phyloP scores from a whole-genome alignment of 2,113 vertebrate genomes.

The Neogale vison region DNA sequence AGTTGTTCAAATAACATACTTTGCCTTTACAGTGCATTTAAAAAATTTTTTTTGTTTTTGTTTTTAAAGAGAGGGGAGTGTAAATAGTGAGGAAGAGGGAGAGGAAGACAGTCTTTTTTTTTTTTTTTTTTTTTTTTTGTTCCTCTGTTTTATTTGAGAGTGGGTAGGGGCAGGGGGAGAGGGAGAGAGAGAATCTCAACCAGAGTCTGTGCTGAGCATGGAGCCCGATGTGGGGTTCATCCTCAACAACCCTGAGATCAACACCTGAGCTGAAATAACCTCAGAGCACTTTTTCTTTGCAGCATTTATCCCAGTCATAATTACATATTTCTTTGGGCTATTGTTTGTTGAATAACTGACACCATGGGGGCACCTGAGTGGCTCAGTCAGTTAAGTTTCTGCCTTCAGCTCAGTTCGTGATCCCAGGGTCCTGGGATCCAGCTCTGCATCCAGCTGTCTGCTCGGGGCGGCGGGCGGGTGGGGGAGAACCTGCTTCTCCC shows the following conservation, averaged over 20 bases:
- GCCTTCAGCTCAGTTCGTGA: no score
- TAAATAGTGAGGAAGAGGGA: background rate
- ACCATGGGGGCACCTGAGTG: no score
- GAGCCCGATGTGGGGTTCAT: rapidly evolving
- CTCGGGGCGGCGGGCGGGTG: no score
- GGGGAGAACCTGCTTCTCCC: no score
- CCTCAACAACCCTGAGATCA: background rate
- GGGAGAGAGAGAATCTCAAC: background rate
- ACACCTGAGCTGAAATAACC: background rate
- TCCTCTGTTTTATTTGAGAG: background rate
- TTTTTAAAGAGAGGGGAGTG: background rate
- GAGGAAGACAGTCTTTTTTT: background rate
- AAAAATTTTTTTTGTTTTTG: background rate
- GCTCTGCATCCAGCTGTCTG: no score
- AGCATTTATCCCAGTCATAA: background rate
- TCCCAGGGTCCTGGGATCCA: no score
- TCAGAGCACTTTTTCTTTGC: background rate
- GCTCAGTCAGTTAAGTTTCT: no score
- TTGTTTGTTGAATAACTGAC: background rate
- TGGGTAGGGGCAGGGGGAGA: background rate
- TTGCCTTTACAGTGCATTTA: background rate
- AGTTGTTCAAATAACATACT: background rate
- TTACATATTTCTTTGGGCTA: background rate
- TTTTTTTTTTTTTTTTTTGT: background rate
- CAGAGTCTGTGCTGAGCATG: background rate